phyloP scores from a whole-genome alignment of 2,797 vertebrate genomes.

The Pelobates cultripes region DNA sequence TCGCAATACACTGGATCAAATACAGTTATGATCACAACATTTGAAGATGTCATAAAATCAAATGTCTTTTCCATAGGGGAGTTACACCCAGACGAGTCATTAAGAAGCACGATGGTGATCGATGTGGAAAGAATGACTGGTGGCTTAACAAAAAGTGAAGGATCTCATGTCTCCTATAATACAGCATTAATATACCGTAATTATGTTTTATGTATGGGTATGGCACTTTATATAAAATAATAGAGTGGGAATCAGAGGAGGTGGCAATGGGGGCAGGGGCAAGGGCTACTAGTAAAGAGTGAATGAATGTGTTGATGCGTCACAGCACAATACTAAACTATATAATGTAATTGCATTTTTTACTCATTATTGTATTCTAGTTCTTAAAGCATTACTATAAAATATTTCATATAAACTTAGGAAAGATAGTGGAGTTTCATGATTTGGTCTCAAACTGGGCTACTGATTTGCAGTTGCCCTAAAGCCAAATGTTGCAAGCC shows the following conservation, averaged over 20 bases:
- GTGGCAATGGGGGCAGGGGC: no score
- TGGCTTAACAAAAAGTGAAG: not conserved
- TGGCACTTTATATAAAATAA: not conserved
- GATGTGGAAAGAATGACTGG: not conserved
- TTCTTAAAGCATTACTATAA: no score
- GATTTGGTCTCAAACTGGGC: no score
- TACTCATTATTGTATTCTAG: no score
- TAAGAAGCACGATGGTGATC: not conserved
- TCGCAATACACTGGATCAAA: not conserved
- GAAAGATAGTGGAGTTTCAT: no score
- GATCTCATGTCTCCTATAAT: not conserved
- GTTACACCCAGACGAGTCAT: conserved; percentile 1
- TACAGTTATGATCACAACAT: not conserved
- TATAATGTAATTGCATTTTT: no score
- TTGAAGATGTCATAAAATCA: not conserved
- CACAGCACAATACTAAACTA: no score
- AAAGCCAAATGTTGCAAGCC: no score
- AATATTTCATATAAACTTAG: no score
- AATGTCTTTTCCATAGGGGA: not conserved
- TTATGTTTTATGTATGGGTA: not conserved
- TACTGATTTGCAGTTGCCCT: no score
- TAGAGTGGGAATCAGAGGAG: not conserved
- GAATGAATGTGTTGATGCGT: no score
- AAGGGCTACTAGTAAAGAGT: no score
- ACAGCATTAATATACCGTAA: not conserved